phyloP scores from a whole-genome alignment of 92 coral and sea anemone genomes.

The Palythoa grandiflora region DNA sequence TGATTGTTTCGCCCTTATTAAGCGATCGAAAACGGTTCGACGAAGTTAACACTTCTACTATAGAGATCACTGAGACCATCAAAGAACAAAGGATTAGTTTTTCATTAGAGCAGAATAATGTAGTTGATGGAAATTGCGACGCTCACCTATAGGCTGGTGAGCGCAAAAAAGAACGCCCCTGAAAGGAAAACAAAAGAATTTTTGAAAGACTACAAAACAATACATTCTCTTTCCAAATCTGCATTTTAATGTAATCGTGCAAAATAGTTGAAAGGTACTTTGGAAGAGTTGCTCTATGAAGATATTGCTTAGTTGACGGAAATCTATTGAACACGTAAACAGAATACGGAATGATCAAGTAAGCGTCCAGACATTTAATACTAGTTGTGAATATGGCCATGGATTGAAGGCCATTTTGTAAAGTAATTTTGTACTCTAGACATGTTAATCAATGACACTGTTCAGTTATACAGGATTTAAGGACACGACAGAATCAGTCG shows the following conservation, averaged over 20 bases:
- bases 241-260: slow-evolving; percentile 42
- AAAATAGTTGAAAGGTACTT: neutral
- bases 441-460: slow-evolving; percentile 8
- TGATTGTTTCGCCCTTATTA: slow-evolving; percentile 19
- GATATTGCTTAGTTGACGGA: neutral
- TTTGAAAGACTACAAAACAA: slow-evolving; percentile 41
- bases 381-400: neutral
- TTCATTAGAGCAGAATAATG: slow-evolving; percentile 27
- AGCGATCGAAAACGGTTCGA: slow-evolving; percentile 15
- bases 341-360: slow-evolving; percentile 44
- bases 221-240: neutral
- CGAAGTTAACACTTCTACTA: slow-evolving; percentile 12
- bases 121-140: neutral
- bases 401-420: neutral
- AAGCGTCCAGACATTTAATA: neutral
- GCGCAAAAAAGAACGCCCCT: slow-evolving; percentile 39
- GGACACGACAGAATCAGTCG: neutral
- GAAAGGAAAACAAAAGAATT: slow-evolving; percentile 22
- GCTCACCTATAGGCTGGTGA: slow-evolving; percentile 23
- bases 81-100: slow-evolving; percentile 27
- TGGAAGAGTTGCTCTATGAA: neutral
- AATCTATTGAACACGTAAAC: neutral
- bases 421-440: neutral
- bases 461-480: neutral
- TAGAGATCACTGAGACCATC: slow-evolving; percentile 1